Base-by-base conservation (phyloP, 2,113 vertebrate genomes). In the Lophotis ruficrista region DNA sequence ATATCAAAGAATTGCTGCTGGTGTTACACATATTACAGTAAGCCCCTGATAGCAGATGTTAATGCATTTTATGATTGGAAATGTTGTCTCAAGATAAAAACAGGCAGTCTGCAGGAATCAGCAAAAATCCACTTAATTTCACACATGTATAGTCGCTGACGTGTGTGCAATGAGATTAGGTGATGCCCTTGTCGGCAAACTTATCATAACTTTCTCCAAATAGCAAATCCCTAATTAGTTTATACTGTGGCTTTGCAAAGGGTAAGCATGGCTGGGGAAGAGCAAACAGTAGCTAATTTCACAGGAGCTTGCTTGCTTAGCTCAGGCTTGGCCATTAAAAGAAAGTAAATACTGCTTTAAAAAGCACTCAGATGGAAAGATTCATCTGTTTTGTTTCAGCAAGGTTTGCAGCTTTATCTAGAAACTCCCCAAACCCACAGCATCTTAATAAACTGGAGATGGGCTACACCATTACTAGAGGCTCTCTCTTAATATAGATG, bases 31-130 rank as follows among this genome's bases (percentile, higher is more conserved):
- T 75, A 94, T 95, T 97, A 96, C 86, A 94, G 90, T 89, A 97
- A 98, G 90, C 83, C 83, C 94, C 96, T 61, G 96, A 98, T 94
- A 97, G 96, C 69, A 75, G 94, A 93, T 90, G 91, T 90, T 96
- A 98, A 95, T 97, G 94, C 60, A 37, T 94, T 96, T 90, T 96
- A 89, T 72, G 94, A 96, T 76, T 83, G 82, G 62, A 76, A 94
- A 95, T 94, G 96, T 87, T 83, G 79, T 95, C 90, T 64, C 87
- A 93, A 98, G 97, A 98, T 97, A 98, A 98, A 97, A 97, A 96
- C 57, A 92, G 95, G 72, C 95, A 92, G 88, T 77, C 61, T 28
- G 65, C 47, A 66, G 69, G 93, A 96, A 96, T 96, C 76, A 70
- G 93, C 88, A 83, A 91, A 90, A 93, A 43, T 45, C 57, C 47